phyloP scores from a whole-genome alignment of 2,113 vertebrate genomes.

The Murina feae region DNA sequence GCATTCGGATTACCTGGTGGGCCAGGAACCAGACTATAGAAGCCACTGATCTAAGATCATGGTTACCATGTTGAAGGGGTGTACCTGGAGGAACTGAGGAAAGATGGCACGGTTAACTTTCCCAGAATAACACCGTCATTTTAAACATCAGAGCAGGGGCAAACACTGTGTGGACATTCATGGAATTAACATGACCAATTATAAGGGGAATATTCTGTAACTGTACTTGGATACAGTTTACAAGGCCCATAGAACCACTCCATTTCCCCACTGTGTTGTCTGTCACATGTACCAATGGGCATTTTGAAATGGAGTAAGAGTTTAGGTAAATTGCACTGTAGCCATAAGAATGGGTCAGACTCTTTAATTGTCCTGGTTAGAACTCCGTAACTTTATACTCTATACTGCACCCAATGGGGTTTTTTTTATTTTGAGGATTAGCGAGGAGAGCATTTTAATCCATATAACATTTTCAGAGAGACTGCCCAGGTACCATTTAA shows the following conservation, averaged over 20 bases:
- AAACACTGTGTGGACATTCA: not conserved
- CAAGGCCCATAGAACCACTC: not conserved
- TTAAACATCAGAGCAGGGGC: not conserved
- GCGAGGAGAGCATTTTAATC: not conserved
- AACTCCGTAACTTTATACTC: not conserved
- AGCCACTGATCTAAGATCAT: not conserved
- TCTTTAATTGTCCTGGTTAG: not conserved
- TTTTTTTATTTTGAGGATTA: conserved; percentile 19
- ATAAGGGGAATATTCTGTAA: not conserved
- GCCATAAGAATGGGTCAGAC: not conserved
- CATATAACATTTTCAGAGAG: not conserved
- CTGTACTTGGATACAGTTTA: not conserved
- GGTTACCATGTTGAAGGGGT: not conserved
- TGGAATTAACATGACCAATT: not conserved
- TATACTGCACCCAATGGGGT: not conserved
- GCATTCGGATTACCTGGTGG: not conserved
- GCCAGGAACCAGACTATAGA: not conserved
- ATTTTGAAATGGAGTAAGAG: not conserved
- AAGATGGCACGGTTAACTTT: not conserved
- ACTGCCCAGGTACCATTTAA: not conserved
- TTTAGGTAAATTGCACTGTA: not conserved
- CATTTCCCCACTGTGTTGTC: not conserved
- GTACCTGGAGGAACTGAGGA: not conserved
- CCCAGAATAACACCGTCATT: not conserved
- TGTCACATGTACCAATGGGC: not conserved